These are phyloP conservation scores for Pluvialis apricaria DNA, from an alignment of 2,113 vertebrate species.

Conservation along the genomic window DNA sequence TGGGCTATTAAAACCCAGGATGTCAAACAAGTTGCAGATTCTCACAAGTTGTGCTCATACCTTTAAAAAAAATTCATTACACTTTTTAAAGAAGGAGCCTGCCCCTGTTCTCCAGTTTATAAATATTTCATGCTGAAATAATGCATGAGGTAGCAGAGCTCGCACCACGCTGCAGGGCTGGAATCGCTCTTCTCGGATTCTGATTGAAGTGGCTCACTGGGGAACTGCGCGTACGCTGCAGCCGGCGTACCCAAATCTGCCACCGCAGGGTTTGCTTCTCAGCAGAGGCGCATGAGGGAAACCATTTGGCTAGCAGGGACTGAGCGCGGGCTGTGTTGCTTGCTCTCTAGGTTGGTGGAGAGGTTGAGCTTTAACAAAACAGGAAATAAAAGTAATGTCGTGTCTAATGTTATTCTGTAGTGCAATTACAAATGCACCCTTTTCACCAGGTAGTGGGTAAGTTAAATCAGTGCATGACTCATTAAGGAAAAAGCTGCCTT, in stretches of 20 bases:
- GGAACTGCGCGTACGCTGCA: not conserved
- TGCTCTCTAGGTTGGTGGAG: not conserved
- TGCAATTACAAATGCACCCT: not conserved
- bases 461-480: not conserved
- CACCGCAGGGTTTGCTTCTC: not conserved
- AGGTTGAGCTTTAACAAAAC: not conserved
- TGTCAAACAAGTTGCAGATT: not conserved
- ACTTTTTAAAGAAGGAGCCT: constrained; percentile 25
- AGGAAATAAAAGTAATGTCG: not conserved
- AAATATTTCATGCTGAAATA: constrained; percentile 55
- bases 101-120: constrained; percentile 9
- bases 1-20: not conserved
- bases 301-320: not conserved
- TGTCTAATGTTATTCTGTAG: not conserved
- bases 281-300: not conserved
- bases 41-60: not conserved
- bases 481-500: not conserved
- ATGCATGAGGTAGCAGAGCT: constrained; percentile 25
- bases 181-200: not conserved
- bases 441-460: not conserved
- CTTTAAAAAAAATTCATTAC: constrained; percentile 32
- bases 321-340: not conserved
- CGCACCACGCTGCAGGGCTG: not conserved
- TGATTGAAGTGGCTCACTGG: constrained; percentile 4
- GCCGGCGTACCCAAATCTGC: not conserved